Conservation (phyloP, 1,140 invertebrate species). For the Drosophila obscura region DNA sequence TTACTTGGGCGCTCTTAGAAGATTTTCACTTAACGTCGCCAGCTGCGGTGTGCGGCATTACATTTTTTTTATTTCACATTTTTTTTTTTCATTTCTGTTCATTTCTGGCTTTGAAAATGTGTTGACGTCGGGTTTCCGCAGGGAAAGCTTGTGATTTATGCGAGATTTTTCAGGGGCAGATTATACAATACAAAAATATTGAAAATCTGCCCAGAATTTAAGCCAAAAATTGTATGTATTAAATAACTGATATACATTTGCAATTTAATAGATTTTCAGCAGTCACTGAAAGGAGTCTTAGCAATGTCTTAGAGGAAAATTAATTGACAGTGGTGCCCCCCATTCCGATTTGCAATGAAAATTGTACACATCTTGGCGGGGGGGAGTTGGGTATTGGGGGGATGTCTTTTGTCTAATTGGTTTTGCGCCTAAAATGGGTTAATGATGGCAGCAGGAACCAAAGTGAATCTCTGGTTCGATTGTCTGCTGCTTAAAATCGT, state of each 20-base stretch:
- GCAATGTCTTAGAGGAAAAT: no score
- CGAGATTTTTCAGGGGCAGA: constrained; percentile 28
- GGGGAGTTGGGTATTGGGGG: no score
- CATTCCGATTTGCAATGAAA: no score
- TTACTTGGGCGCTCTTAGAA: constrained; percentile 64
- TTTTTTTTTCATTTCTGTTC: constrained; percentile 53
- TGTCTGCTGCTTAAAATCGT: constrained; percentile 61
- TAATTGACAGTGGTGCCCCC: no score
- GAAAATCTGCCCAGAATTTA: not conserved
- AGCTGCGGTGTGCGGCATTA: constrained; percentile 14
- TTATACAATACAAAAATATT: constrained; percentile 15
- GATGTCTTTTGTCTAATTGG: constrained; percentile 56
- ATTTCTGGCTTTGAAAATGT: constrained; percentile 16
- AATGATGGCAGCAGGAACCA: constrained; percentile 40
- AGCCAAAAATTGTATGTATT: no score
- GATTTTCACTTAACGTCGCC: constrained; percentile 64
- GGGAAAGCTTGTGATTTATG: not conserved
- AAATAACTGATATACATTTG: no score
- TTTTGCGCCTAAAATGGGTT: constrained; percentile 66
- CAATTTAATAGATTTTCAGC: no score
- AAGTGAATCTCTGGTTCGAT: constrained; percentile 28
- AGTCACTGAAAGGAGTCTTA: no score
- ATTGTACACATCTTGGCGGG: no score
- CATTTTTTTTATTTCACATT: constrained; percentile 7
- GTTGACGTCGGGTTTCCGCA: not conserved